Base-by-base conservation (phyloP, 2,797 vertebrate species). In the Hemitrygon akajei region DNA sequence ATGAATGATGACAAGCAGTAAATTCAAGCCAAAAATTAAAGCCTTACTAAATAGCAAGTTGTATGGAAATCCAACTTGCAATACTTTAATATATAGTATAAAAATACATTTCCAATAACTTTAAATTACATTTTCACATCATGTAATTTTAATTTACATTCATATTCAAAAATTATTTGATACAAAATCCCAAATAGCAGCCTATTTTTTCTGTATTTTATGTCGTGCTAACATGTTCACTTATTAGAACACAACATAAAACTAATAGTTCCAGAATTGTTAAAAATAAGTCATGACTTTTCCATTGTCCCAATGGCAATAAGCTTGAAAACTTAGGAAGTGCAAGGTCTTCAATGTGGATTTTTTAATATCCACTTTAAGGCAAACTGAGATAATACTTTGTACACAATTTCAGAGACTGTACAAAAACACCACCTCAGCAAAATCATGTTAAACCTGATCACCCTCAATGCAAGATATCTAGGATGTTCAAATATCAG, bases 101-200 rank as follows among this genome's bases (percentile, higher is more conserved):
- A 92, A 92, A 92, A 92, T 92, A 75, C 25, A 27, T 75, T 47
- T 56, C 37, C 75, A 75, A 75, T 66, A 92, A 56, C 71, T 47
- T 73, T 73, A 73, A 56, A 73, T 92, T 75, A 25, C 34, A 91
- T 47, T 18, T 71, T 86, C 34, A 91, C 69, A 40, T 4, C 60
- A 60, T 27, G 2, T 3, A 37, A 66, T 34, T 66, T 3, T 7
- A 0, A 37, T 66, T 34, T 89, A 12, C 66, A 71, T 75, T 75
- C 16, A 47, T 37, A 92, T 75, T 27, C 91, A 75, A 75, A 30
- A 22, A 40, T 47, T 37, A 12, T 9, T 27, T 56, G 60, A 63
- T 20, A 66, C 60, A 89, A 89, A 80, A 80, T 89, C 60, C 60
- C 18, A 89, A n/a, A 87, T 22, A 89, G n/a, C 63, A 34, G 63